phyloP scores from a whole-genome alignment of 2,888 invertebrate genomes.

The Allacma fusca region DNA sequence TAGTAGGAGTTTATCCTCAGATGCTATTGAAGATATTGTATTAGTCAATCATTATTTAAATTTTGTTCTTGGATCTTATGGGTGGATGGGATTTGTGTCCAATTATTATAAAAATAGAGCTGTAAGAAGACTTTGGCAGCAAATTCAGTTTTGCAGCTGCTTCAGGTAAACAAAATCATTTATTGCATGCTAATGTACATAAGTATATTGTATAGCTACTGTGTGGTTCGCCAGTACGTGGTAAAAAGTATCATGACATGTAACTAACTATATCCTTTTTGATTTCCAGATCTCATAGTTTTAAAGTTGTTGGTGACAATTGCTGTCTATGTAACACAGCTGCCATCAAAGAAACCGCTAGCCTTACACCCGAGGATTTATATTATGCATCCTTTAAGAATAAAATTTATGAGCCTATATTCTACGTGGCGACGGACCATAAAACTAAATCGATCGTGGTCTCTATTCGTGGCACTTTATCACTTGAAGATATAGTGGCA shows the following conservation, averaged over 20 bases:
- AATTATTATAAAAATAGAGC: slow-evolving; percentile 53
- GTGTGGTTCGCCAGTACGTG: too few species aligned
- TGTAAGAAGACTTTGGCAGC: slow-evolving; percentile 48
- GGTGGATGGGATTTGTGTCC: slow-evolving; percentile 51
- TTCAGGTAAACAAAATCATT: slow-evolving; percentile 40
- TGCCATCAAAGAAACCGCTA: slow-evolving; percentile 80
- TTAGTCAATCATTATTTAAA: slow-evolving; percentile 52
- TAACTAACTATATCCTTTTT: background rate
- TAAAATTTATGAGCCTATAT: slow-evolving; percentile 74
- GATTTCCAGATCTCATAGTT: slow-evolving; percentile 40
- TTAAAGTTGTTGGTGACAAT: slow-evolving; percentile 79
- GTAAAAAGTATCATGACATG: too few species aligned
- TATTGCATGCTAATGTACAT: too few species aligned
- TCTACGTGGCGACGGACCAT: slow-evolving; percentile 85
- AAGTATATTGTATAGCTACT: slow-evolving; percentile 7
- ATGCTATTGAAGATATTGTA: slow-evolving; percentile 50
- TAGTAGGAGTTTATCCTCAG: slow-evolving; percentile 8
- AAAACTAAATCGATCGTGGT: slow-evolving; percentile 81
- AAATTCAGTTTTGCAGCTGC: slow-evolving; percentile 50
- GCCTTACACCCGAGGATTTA: slow-evolving; percentile 78
- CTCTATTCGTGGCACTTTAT: slow-evolving; percentile 84
- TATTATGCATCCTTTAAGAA: slow-evolving; percentile 88
- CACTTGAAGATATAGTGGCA: slow-evolving; percentile 84
- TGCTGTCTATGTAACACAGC: slow-evolving; percentile 88
- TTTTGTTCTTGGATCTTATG: slow-evolving; percentile 52